A percentile compares a stretch with the other conserved stretches of the same genome.
Evolutionary conservation across 2,888 invertebrate species (phyloP).

Genomic region (Nebria salina): DNA sequence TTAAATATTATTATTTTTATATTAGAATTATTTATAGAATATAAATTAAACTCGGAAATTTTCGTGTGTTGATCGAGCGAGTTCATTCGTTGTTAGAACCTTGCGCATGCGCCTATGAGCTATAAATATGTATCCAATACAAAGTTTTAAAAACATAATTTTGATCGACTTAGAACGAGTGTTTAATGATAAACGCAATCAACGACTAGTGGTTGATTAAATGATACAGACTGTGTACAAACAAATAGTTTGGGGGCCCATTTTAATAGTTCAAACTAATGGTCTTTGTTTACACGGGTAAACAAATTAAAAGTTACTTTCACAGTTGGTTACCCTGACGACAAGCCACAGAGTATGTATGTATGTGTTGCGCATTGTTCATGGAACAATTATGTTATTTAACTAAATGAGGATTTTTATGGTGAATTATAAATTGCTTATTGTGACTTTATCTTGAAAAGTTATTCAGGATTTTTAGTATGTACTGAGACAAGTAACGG

Average conservation of each 20-base stretch:
- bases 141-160: too few species aligned
- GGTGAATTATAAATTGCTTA: conserved; percentile 5
- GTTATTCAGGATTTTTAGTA: neutral
- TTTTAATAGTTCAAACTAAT: conserved; percentile 11
- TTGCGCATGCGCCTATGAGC: too few species aligned
- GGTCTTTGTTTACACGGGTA: conserved; percentile 5
- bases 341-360: conserved; percentile 5
- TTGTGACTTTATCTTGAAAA: conserved; percentile 6
- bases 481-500: neutral
- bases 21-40: too few species aligned
- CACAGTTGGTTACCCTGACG: conserved; percentile 18
- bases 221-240: neutral
- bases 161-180: too few species aligned
- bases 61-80: too few species aligned
- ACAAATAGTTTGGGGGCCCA: neutral
- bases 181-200: neutral
- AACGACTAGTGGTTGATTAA: neutral
- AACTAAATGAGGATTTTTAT: conserved; percentile 21
- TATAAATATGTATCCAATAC: too few species aligned
- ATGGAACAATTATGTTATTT: conserved; percentile 19
- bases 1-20: too few species aligned
- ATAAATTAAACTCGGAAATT: too few species aligned
- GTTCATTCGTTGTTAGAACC: too few species aligned
- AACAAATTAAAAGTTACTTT: conserved; percentile 28
- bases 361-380: conserved; percentile 10